Conservation (phyloP, 2,113 vertebrate species). For the Pachyramphus minor region DNA sequence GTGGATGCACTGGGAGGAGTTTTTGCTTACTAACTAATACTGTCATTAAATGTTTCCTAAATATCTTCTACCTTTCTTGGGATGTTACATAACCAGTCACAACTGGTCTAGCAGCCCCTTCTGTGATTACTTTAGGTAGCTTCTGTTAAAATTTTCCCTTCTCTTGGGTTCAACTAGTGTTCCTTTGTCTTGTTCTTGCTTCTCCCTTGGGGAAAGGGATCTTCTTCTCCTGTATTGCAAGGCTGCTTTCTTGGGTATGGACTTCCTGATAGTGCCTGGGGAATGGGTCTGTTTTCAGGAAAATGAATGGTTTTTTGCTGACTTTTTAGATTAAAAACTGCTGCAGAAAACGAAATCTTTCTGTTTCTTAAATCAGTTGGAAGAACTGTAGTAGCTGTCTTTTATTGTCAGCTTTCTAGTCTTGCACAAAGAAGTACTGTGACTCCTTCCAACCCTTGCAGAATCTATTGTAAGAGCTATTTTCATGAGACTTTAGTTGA, state of each 20-base stretch:
- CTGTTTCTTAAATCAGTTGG: not conserved
- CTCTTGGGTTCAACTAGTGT: not conserved
- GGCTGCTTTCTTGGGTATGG: not conserved
- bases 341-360: not conserved
- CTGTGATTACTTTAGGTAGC: not conserved
- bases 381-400: not conserved
- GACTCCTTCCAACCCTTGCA: not conserved
- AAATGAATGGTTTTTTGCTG: not conserved
- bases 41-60: not conserved
- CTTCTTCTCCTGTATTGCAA: not conserved
- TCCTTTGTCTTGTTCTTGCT: not conserved
- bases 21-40: not conserved
- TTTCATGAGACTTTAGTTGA: not conserved
- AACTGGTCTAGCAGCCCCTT: not conserved
- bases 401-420: constrained; percentile 5
- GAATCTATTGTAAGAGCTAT: not conserved
- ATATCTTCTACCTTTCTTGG: not conserved
- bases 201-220: not conserved
- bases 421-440: not conserved
- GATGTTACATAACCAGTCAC: not conserved
- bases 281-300: not conserved
- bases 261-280: not conserved
- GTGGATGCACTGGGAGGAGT: not conserved
- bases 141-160: not conserved
- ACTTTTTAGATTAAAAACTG: not conserved